A percentile compares a stretch with the other conserved stretches of the same genome.
Evolutionary conservation across 2,888 invertebrate genomes (phyloP).

Genomic region (Ceratothoa steindachneri): DNA sequence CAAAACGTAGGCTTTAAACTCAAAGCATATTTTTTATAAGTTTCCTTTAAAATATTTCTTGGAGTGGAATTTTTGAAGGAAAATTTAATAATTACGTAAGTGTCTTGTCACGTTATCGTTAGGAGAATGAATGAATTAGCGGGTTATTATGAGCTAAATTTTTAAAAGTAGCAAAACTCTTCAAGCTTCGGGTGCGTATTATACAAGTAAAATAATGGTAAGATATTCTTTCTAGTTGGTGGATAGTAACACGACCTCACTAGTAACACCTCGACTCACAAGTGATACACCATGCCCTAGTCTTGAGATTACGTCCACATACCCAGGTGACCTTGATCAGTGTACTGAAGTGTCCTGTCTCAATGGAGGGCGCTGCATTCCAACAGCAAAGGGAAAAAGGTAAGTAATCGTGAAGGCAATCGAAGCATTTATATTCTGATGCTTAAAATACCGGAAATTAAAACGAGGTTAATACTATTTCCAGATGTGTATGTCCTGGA

Average conservation of each 20-base stretch:
- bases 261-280: constrained; percentile 33
- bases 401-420: no score
- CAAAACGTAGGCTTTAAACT: no score
- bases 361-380: constrained; percentile 33
- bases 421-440: not conserved
- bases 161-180: no score
- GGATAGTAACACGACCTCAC: constrained; percentile 36
- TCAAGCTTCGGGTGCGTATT: no score
- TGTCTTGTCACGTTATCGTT: not conserved
- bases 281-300: constrained; percentile 8
- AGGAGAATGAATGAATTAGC: no score
- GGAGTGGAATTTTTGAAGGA: no score
- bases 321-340: not conserved
- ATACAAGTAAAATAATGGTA: no score
- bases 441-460: not conserved
- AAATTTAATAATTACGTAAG: no score
- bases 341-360: constrained; percentile 24
- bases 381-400: not conserved
- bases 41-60: no score
- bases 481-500: constrained; percentile 41
- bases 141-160: no score
- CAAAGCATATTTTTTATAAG: no score
- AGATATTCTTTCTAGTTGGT: constrained; percentile 23
- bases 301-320: not conserved
- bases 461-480: not conserved